A percentile compares a stretch with the other conserved stretches of the same genome.
Evolutionary conservation across 2,797 vertebrate genomes (phyloP).

Genomic region (Balearica regulorum): DNA sequence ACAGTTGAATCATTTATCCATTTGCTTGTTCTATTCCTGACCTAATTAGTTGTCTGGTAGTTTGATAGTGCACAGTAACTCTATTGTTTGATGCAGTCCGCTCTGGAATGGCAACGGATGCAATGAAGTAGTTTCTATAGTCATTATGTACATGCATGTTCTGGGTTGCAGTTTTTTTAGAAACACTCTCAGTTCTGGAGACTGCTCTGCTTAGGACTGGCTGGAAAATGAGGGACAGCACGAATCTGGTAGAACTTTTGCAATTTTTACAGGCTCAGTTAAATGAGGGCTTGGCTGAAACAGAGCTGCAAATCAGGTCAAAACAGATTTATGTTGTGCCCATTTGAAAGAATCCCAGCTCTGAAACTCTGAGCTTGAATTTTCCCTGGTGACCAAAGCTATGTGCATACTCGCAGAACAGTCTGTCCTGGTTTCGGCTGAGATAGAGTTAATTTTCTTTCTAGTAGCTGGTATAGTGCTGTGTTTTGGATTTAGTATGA

Average conservation of each 20-base stretch:
- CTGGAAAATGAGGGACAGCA: background rate
- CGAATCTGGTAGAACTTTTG: background rate
- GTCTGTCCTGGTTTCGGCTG: background rate
- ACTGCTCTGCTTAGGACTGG: background rate
- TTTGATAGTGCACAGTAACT: slow-evolving; percentile 38
- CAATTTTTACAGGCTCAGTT: background rate
- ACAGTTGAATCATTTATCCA: slow-evolving; percentile 32
- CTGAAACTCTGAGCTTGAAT: background rate
- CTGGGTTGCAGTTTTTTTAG: background rate
- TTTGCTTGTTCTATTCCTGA: slow-evolving; percentile 51
- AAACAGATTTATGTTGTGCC: slow-evolving; percentile 1
- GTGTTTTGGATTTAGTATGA: too few relatives aligned
- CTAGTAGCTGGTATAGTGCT: too few relatives aligned
- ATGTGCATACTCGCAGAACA: background rate
- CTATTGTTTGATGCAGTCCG: background rate
- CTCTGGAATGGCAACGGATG: background rate
- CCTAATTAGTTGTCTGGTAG: slow-evolving; percentile 42
- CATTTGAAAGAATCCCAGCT: background rate
- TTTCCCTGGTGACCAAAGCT: slow-evolving; percentile 15
- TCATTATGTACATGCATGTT: background rate
- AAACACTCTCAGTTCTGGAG: background rate
- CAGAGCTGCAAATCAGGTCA: slow-evolving; percentile 39
- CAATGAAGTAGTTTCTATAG: background rate
- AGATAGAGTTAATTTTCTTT: too few relatives aligned
- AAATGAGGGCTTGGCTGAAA: slow-evolving; percentile 39